Evolutionary conservation across 1,140 invertebrate species (phyloP), one percentile per base, ranked within the genome.

Genomic region (Episyrphus balteatus): DNA sequence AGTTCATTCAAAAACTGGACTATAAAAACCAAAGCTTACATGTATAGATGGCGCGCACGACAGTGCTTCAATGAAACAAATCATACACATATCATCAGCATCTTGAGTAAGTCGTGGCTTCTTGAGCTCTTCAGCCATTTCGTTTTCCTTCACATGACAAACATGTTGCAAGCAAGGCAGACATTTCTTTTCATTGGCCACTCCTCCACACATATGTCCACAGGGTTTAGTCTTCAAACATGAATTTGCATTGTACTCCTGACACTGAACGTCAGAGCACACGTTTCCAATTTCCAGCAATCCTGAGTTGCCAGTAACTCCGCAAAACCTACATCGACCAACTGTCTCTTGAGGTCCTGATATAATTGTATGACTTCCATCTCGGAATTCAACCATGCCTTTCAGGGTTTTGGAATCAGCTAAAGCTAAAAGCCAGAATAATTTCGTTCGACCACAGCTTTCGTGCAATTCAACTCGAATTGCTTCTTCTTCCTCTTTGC

Each of bases 71-170:
- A 90, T 94, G 68, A 99, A 98, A 65, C 95, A 98, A 51, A 98
- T 94, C 91, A 98, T 98, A 70, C 95, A 99, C 91, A 98, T 96
- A 61, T 98, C 94, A 61, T 98, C 94, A 1, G 90, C 90, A 69
- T 98, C 94, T 71, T 97, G 93, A 21, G 86, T 85, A 13, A 93
- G 69, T n/a, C 65, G 66, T 0, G 73, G 67, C 33, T 69, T 60
- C 14, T 57, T 56, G 39, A 58, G 32, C 48, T 62, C 70, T 60
- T 84, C 87, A 19, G 71, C 62, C 12, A 68, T 59, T 61, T 86
- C 83, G 46, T 76, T 67, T 47, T 67, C 66, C 6, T 58, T 49
- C 0, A 47, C 49, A 40, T 67, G 62, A 33, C 66, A 69, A 10
- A 65, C 55, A 13, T 65, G 61, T 42, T 68, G 82, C 43, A 97